phyloP scores from a whole-genome alignment of 1,140 invertebrate genomes.

The Euura saliciscinereae region DNA sequence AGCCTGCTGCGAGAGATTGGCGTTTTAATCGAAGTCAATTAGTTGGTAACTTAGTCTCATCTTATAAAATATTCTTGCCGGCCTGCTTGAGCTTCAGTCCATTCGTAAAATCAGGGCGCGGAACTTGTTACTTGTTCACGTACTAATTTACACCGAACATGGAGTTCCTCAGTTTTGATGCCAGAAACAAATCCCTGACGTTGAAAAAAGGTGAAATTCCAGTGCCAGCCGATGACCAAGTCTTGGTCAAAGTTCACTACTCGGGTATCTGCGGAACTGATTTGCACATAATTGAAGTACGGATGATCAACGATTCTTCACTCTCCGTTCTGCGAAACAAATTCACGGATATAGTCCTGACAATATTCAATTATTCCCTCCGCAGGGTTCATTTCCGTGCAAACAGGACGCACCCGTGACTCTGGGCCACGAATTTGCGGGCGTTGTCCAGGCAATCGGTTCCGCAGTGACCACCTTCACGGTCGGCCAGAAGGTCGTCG shows the following conservation, averaged over 20 bases:
- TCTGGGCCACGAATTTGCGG: constrained; percentile 76
- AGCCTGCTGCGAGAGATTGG: too few relatives aligned
- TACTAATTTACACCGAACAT: constrained; percentile 40
- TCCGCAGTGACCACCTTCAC: constrained; percentile 63
- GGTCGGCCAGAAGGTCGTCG: constrained; percentile 68
- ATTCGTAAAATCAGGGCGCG: background rate
- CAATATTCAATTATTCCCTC: background rate
- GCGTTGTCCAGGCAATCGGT: constrained; percentile 65
- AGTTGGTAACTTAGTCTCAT: background rate
- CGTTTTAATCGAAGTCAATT: too few relatives aligned
- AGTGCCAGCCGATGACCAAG: constrained; percentile 52
- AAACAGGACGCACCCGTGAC: constrained; percentile 61
- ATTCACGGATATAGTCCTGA: too few relatives aligned
- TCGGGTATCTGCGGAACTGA: constrained; percentile 81
- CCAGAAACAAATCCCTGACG: constrained; percentile 51
- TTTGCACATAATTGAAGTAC: constrained; percentile 72
- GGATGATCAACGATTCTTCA: constrained; percentile 10
- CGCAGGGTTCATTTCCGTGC: constrained; percentile 69
- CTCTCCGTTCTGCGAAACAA: too few relatives aligned
- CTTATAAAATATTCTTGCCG: background rate
- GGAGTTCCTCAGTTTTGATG: constrained; percentile 67
- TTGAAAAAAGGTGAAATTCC: constrained; percentile 60
- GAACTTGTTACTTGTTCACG: background rate
- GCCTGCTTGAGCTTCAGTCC: background rate
- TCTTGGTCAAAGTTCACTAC: constrained; percentile 68